Conservation (phyloP, 2,888 invertebrate genomes). For the Rhogogaster chlorosoma region DNA sequence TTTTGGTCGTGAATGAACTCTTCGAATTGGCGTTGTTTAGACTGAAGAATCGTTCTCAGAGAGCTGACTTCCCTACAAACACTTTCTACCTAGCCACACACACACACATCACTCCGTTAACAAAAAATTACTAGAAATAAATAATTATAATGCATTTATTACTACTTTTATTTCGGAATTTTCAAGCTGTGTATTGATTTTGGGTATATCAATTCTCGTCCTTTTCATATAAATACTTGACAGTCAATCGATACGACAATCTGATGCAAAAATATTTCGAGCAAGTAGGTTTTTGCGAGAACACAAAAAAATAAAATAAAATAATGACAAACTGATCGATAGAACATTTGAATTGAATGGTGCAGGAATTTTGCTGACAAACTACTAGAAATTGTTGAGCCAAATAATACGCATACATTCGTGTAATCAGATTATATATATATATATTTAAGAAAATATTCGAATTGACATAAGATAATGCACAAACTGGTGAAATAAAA, state of each 20-base stretch:
- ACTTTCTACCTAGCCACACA: conserved; percentile 77
- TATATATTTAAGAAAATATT: background rate
- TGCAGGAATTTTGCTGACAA: background rate
- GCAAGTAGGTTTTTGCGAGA: background rate
- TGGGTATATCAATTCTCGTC: background rate
- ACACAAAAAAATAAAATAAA: background rate
- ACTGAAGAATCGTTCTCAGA: conserved; percentile 76
- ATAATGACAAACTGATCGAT: background rate
- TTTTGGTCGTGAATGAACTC: conserved; percentile 74
- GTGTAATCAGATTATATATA: background rate
- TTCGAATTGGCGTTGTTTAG: conserved; percentile 76
- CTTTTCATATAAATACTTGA: background rate
- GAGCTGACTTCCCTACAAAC: conserved; percentile 78
- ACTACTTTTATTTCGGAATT: background rate
- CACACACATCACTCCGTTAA: conserved; percentile 78
- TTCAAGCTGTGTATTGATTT: background rate
- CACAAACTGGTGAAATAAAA: background rate
- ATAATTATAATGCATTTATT: conserved; percentile 40
- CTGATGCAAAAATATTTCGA: background rate
- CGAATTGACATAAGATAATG: conserved; percentile 55
- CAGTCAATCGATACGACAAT: background rate
- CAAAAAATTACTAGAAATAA: conserved; percentile 65
- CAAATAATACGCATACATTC: conserved; percentile 28
- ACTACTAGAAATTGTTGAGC: background rate
- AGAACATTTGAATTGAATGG: background rate